Conservation (phyloP, 2,797 vertebrate species). For the Gymnodraco acuticeps region DNA sequence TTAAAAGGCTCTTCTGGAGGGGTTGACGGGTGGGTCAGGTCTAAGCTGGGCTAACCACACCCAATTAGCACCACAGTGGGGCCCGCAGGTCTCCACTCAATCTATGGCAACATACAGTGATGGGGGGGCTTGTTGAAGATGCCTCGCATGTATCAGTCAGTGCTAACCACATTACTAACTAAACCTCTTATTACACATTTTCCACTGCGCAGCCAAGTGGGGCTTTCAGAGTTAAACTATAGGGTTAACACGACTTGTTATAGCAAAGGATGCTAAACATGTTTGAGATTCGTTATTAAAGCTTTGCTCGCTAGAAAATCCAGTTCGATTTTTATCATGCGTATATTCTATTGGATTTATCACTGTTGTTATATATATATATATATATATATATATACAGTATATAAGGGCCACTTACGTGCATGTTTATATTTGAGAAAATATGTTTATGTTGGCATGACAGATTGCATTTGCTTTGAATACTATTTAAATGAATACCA, state of each 20-base stretch:
- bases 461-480: no score
- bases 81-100: slow-evolving; percentile 42
- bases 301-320: no score
- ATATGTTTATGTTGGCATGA: no score
- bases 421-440: no score
- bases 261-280: slow-evolving; percentile 8
- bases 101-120: slow-evolving; percentile 56
- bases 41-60: slow-evolving; percentile 74
- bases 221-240: slow-evolving; percentile 9
- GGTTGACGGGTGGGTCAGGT: slow-evolving; percentile 74
- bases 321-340: background rate
- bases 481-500: no score
- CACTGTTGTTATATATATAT: no score
- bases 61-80: slow-evolving; percentile 67
- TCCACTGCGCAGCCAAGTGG: slow-evolving; percentile 50
- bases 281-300: background rate
- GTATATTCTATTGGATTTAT: background rate
- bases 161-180: slow-evolving; percentile 47
- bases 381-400: no score
- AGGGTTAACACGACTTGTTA: slow-evolving; percentile 21
- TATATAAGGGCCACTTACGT: no score
- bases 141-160: slow-evolving; percentile 61
- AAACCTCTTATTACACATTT: slow-evolving; percentile 61
- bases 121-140: slow-evolving; percentile 47
- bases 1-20: slow-evolving; percentile 69